Percentiles rank a stretch among this genome's conserved stretches.
These are phyloP conservation scores for Phortica okadai DNA, from an alignment of 2,888 invertebrate species.

Conservation along the genomic window DNA sequence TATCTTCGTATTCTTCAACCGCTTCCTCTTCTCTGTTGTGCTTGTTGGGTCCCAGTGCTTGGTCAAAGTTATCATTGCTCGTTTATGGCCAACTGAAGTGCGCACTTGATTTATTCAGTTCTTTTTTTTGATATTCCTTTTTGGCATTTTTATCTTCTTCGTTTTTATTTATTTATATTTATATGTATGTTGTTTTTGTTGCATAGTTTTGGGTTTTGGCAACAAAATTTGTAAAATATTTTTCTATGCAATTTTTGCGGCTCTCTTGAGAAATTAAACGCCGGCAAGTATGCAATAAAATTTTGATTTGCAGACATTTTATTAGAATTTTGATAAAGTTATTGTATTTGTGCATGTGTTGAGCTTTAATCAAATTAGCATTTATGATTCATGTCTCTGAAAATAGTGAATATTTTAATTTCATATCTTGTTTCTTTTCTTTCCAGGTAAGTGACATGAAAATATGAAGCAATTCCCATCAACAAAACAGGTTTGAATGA, in stretches of 20 bases:
- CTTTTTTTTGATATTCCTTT: not conserved
- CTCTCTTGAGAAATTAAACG: slow-evolving; percentile 19
- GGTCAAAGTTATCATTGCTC: slow-evolving; percentile 25
- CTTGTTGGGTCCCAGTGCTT: not conserved
- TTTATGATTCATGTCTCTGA: slow-evolving; percentile 16
- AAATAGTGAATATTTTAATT: not conserved
- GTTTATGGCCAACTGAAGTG: not conserved
- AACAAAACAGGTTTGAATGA: not conserved
- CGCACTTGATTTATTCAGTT: slow-evolving; percentile 9
- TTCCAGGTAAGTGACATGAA: slow-evolving; percentile 57
- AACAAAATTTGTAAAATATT: not conserved
- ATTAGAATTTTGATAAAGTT: slow-evolving; percentile 13
- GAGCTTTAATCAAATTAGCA: slow-evolving; percentile 24
- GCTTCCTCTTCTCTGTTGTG: not conserved
- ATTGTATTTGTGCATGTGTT: not conserved
- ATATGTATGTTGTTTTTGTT: not conserved
- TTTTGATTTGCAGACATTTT: slow-evolving; percentile 26
- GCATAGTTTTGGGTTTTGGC: not conserved
- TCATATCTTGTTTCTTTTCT: slow-evolving; percentile 3
- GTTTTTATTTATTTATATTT: not conserved
- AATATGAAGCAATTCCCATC: not conserved
- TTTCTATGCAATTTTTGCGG: not conserved
- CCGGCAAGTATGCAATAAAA: slow-evolving; percentile 30
- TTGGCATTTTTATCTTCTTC: not conserved
- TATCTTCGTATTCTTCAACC: not conserved